Evolutionary conservation across 2,888 invertebrate genomes (phyloP), one percentile per base, ranked within the genome.

Genomic region (Colletes collaris): DNA sequence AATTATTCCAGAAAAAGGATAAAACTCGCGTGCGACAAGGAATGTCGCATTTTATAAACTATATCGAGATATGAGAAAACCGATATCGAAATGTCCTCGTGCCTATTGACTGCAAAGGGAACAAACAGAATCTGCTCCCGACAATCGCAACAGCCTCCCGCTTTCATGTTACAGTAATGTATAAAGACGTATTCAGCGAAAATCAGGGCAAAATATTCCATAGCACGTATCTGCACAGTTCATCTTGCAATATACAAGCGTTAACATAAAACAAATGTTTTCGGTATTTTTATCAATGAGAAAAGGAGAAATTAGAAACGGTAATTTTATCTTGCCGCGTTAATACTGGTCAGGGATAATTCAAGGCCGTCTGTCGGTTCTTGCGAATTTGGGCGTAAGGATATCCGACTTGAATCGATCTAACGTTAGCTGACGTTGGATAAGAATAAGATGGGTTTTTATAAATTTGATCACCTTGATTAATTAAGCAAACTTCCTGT

Each of bases 1-100:
- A 56, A 5, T 27, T 40, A 11, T 35, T 49, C n/a, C 13, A 19
- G 53, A n/a, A 75, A 63, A 67, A 67, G 40, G 49, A 55, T 13
- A 10, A 49, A 52, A 50, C 46, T 66, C 50, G 65, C 46, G 49
- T 64, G 55, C 10, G 56, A 52, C 56, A 60, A 68, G 63, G 65
- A 79, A 73, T 64, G 64, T 60, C 70, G 70, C 53, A 74, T 59
- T 76, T 73, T 72, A 67, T 60, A 67, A 73, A 75, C 76, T 83
- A 74, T 65, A 81, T 67, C 71, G 71, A 69, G 83, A 87, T 87
- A 85, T 50, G 77, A 79, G 86, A 87, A 86, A 84, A 85, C 85
- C 86, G 86, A 89, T 90, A 90, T 73, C 82, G 71, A 83, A 83
- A 83, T 77, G 86, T 86, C 80, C 81, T 78, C 83, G 75, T 72